Base-by-base conservation (phyloP, 2,888 invertebrate species). In the Pseudoips prasinana region DNA sequence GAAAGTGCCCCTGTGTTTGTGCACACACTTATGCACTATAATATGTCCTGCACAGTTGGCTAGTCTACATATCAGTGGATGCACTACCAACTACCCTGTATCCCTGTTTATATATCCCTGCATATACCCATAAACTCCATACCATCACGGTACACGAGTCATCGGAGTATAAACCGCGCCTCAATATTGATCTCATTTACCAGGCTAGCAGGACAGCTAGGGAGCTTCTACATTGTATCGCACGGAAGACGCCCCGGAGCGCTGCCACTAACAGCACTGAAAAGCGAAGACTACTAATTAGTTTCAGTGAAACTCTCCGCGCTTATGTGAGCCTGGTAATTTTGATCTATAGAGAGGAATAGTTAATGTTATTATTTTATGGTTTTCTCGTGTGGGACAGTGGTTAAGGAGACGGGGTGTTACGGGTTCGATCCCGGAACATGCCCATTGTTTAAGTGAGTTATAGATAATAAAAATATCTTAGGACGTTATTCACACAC, bases 311-410 rank as follows among this genome's bases (percentile, higher is more conserved):
- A 72, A 74, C 73, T 68, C 67, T 67, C 64, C 73, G 67, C 70
- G 77, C 73, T 78, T 75, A 78, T 82, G 75, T 63, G 58, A 62
- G 62, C 70, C 69, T 69, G 68, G 73, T 75, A 67, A 50, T 58
- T 61, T 52, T 41, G 44, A 57, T 58, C 45, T 14, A 14, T 14
- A 3, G 14, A 14, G 5, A 5, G 14, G 5, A 3, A 3, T 14
- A 14, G 14, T 14, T 14, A 14, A 3, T 14, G 19, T 31, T 19
- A 28, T 18, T 8, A 28, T 28, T 19, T 10, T 10, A 14, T 5
- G 5, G 14, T 3, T 5, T 14, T 2, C 14, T 3, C 14, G 2
- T 2, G 14, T 14, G 14, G 14, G 2, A 14, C 14, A 14, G 14
- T 14, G 14, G 14, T 14, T 14, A 14, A 3, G 14, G 14, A 14